Evolutionary conservation across 2,797 vertebrate species (phyloP).

Genomic region (Malurus splendens): DNA sequence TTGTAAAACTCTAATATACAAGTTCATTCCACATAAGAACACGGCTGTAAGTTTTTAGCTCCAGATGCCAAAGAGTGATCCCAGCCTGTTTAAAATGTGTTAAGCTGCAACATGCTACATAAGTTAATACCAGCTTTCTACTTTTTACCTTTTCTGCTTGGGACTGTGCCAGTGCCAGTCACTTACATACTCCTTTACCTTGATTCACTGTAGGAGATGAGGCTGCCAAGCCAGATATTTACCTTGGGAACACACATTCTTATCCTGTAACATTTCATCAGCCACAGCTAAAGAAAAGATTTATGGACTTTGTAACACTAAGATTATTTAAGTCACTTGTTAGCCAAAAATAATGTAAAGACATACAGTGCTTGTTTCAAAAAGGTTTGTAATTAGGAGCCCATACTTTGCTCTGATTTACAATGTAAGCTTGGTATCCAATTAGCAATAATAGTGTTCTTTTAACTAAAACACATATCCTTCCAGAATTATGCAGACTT

Average conservation of each 20-base stretch:
- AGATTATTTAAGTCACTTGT: conserved; percentile 70
- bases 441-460: conserved; percentile 76
- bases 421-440: conserved; percentile 67
- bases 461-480: conserved; percentile 68
- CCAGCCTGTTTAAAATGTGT: conserved; percentile 52
- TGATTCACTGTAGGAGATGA: conserved; percentile 49
- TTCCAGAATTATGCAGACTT: conserved; percentile 79
- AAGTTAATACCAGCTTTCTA: conserved; percentile 16
- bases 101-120: conserved; percentile 11
- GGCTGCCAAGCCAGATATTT: conserved; percentile 70
- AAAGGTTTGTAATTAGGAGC: conserved; percentile 68
- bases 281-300: conserved; percentile 67
- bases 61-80: conserved; percentile 31
- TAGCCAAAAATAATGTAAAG: conserved; percentile 76
- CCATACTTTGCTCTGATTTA: conserved; percentile 70
- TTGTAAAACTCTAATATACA: conserved; percentile 55
- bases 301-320: conserved; percentile 69
- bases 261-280: conserved; percentile 65
- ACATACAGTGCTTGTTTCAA: conserved; percentile 69
- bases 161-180: conserved; percentile 27
- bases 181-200: conserved; percentile 40
- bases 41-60: conserved; percentile 45
- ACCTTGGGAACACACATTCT: conserved; percentile 66
- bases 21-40: conserved; percentile 48
- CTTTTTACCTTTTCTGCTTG: conserved; percentile 40